Conservation (phyloP, 1,140 invertebrate species). For the Vanessa tameamea region DNA sequence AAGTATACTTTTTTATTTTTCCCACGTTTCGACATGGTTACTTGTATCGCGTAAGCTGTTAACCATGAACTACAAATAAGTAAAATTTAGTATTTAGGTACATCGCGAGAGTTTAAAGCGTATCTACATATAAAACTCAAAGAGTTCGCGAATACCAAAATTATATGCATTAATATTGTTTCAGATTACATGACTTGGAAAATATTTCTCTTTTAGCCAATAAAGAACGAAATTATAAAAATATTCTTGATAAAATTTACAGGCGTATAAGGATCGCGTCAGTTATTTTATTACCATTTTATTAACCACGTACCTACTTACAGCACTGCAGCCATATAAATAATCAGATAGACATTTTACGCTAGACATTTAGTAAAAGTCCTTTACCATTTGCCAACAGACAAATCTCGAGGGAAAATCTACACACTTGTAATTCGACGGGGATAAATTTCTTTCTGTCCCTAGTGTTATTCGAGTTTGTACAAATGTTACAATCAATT, state of each 20-base stretch:
- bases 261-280: background rate
- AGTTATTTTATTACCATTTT: background rate
- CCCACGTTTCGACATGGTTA: no score
- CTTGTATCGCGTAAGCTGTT: no score
- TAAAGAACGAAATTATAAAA: background rate
- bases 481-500: background rate
- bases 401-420: conserved; percentile 13
- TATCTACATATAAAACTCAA: no score
- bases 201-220: background rate
- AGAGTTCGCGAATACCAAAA: no score
- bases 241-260: background rate
- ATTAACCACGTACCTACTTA: background rate
- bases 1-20: no score
- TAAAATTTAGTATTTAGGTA: no score
- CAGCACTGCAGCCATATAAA: conserved; percentile 2
- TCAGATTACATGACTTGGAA: no score
- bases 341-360: conserved; percentile 1
- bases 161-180: no score
- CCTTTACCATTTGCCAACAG: conserved; percentile 14
- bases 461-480: background rate
- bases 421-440: conserved; percentile 8
- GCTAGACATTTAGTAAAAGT: conserved; percentile 21
- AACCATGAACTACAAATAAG: no score
- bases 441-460: conserved; percentile 16
- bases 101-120: no score